Evolutionary conservation across 2,113 vertebrate genomes (phyloP).

Genomic region (Casuarius casuarius): DNA sequence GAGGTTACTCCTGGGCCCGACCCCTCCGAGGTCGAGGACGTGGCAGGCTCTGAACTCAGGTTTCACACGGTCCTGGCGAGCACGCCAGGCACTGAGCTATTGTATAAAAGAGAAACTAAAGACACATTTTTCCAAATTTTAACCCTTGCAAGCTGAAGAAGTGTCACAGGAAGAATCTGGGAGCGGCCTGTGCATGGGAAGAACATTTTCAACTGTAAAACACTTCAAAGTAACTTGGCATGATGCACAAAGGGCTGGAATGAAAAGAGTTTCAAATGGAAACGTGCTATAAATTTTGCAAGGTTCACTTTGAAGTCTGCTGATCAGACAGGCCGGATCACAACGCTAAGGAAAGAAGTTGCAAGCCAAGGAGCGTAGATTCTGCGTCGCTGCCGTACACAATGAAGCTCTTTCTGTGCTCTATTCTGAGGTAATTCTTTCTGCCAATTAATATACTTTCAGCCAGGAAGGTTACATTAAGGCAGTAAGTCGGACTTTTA

Average conservation of each 20-base stretch:
- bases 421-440: constrained; percentile 47
- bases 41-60: background rate
- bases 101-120: background rate
- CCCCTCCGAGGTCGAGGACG: background rate
- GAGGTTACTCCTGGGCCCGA: background rate
- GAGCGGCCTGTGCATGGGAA: background rate
- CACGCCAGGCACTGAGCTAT: background rate
- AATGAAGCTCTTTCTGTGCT: constrained; percentile 55
- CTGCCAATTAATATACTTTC: constrained; percentile 51
- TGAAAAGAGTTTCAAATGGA: background rate
- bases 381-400: background rate
- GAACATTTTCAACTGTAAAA: background rate
- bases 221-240: background rate
- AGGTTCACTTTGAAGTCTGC: background rate
- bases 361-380: background rate
- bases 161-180: background rate
- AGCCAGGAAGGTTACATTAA: constrained; percentile 58
- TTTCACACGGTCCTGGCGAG: background rate
- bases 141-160: background rate
- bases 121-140: background rate
- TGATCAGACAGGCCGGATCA: background rate
- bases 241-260: background rate
- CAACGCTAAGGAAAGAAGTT: accelerated
- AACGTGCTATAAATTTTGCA: background rate
- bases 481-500: constrained; percentile 41